Conservation (phyloP, 2,888 invertebrate species). For the Gari tellinella region DNA sequence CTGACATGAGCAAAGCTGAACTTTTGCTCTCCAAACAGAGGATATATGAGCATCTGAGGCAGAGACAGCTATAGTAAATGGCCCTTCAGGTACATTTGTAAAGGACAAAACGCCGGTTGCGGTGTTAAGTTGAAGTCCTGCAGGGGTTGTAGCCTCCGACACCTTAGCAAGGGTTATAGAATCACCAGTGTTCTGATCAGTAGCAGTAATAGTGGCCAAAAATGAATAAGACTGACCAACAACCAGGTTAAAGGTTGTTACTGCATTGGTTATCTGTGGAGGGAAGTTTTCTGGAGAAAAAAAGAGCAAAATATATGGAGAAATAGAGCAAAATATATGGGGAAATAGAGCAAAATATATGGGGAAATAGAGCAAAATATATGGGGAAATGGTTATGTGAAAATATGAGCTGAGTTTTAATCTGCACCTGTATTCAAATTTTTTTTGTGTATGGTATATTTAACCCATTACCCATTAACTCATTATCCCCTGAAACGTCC, state of each 20-base stretch:
- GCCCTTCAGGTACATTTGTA: slow-evolving; percentile 44
- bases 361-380: neutral
- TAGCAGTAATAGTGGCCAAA: slow-evolving; percentile 46
- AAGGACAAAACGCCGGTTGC: slow-evolving; percentile 50
- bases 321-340: neutral
- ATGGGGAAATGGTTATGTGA: neutral
- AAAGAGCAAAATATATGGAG: neutral
- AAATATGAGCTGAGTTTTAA: neutral
- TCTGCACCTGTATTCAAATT: slow-evolving; percentile 27
- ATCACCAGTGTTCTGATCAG: slow-evolving; percentile 65
- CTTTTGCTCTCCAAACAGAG: slow-evolving; percentile 59
- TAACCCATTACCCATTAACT: too few species aligned
- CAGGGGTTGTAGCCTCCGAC: slow-evolving; percentile 37
- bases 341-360: neutral
- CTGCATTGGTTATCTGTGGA: slow-evolving; percentile 45
- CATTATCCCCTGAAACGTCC: too few species aligned
- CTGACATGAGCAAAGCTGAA: slow-evolving; percentile 66
- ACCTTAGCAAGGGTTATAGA: slow-evolving; percentile 45
- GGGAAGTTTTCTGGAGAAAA: slow-evolving; percentile 61
- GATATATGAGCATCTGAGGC: slow-evolving; percentile 61
- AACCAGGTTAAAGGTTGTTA: slow-evolving; percentile 48
- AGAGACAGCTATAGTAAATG: slow-evolving; percentile 44
- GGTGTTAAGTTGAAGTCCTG: slow-evolving; percentile 41
- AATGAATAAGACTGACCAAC: slow-evolving; percentile 49
- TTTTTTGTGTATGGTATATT: too few species aligned